Percentiles rank a stretch among this genome's conserved stretches.
phyloP scores from a whole-genome alignment of 2,888 invertebrate genomes.

The Aleiodes testaceus region DNA sequence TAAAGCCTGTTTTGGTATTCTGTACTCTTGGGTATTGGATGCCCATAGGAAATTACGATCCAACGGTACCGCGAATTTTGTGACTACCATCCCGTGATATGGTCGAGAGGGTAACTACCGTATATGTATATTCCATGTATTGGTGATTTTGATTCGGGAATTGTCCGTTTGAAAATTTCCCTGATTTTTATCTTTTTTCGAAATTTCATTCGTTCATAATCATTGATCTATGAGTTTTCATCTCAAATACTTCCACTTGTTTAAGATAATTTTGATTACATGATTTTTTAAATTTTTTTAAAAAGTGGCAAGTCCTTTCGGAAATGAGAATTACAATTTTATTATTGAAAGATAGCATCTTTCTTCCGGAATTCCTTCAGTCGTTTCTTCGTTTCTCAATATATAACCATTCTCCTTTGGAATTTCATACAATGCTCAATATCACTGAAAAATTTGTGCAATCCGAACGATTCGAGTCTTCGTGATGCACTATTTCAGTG shows the following conservation, averaged over 20 bases:
- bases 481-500: not conserved
- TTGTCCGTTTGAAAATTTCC: no score
- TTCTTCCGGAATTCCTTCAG: constrained; percentile 25
- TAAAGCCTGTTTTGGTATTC: constrained; percentile 43
- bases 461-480: constrained; percentile 66
- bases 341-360: constrained; percentile 36
- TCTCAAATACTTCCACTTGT: constrained; percentile 29
- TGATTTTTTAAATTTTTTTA: no score
- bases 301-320: constrained; percentile 43
- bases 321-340: constrained; percentile 42
- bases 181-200: no score
- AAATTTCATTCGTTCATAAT: no score
- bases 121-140: not conserved
- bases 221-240: constrained; percentile 36
- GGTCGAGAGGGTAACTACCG: no score
- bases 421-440: constrained; percentile 69
- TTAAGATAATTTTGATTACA: constrained; percentile 42
- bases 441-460: constrained; percentile 63
- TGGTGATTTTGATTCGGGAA: not conserved
- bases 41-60: constrained; percentile 41
- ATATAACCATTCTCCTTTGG: constrained; percentile 55
- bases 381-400: no score
- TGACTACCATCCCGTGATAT: not conserved
- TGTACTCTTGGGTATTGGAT: constrained; percentile 32
- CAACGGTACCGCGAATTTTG: constrained; percentile 20